Conservation (phyloP, 2,797 vertebrate species). For the Sternotherus odoratus region DNA sequence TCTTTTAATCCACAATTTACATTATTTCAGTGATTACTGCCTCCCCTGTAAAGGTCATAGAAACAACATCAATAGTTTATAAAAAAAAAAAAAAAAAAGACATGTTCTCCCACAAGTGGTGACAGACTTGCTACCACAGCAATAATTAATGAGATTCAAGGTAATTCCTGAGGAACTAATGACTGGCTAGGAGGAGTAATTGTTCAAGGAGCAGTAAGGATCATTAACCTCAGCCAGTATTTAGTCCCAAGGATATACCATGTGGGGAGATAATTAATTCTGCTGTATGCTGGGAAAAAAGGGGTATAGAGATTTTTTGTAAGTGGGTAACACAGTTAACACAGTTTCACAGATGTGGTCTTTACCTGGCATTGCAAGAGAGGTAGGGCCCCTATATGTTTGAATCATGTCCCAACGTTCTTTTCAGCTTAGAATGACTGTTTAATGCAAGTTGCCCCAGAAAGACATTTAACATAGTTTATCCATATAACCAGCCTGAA, state of each 20-base stretch:
- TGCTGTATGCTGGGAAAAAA: background rate
- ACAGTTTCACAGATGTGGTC: background rate
- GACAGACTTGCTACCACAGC: background rate
- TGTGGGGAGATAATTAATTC: background rate
- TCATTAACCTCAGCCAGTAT: background rate
- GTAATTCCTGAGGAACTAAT: background rate
- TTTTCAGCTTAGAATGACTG: background rate
- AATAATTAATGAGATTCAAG: accelerated
- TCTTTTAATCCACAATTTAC: background rate
- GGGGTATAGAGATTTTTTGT: accelerated
- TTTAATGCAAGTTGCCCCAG: background rate
- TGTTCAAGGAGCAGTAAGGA: background rate
- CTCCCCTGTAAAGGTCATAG: accelerated
- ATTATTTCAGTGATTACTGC: background rate
- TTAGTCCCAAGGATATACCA: background rate
- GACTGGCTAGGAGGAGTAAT: accelerated
- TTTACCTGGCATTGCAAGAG: background rate
- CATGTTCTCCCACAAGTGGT: background rate
- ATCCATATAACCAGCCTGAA: background rate
- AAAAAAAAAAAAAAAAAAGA: no score
- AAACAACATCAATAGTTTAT: background rate
- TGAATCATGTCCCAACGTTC: background rate
- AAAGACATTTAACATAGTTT: background rate
- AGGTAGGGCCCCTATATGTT: background rate
- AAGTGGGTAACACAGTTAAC: background rate